These are phyloP conservation scores for Drosophila nikananu DNA, from an alignment of 1,140 invertebrate species.

Conservation along the genomic window DNA sequence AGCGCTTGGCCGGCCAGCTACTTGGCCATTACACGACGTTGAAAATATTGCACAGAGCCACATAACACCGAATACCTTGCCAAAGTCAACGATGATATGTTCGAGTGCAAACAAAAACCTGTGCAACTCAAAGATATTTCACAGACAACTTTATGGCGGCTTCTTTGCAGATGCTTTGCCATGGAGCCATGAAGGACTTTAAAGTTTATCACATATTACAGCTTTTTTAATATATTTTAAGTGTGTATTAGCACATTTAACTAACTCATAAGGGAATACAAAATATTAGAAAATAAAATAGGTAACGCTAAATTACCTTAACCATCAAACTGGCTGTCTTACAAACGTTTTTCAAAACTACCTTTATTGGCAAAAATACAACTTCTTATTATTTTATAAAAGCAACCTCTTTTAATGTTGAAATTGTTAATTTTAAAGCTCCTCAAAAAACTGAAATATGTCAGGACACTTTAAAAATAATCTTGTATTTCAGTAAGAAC, in stretches of 20 bases:
- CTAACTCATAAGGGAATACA: neutral
- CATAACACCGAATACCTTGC: slow-evolving; percentile 12
- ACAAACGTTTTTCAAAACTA: neutral
- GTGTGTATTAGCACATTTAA: slow-evolving; percentile 14
- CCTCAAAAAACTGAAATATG: neutral
- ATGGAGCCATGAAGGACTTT: slow-evolving; percentile 15
- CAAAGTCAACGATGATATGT: slow-evolving; percentile 23
- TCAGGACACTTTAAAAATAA: too few relatives aligned
- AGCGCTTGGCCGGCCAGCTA: slow-evolving; percentile 57
- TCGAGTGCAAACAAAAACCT: slow-evolving; percentile 29
- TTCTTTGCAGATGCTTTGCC: slow-evolving; percentile 9
- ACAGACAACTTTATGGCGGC: slow-evolving; percentile 1
- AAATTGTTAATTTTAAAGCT: neutral
- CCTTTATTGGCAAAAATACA: neutral
- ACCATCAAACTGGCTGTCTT: neutral
- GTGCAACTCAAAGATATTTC: slow-evolving; percentile 16
- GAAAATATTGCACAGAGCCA: slow-evolving; percentile 33
- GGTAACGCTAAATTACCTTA: neutral
- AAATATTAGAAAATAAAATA: neutral
- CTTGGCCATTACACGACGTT: slow-evolving; percentile 21
- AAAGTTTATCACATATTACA: slow-evolving; percentile 1
- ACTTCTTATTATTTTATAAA: neutral
- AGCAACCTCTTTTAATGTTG: neutral
- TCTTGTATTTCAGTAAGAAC: too few relatives aligned
- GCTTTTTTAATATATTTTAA: neutral